Evolutionary conservation across 2,888 invertebrate genomes (phyloP), one percentile per base, ranked within the genome.

Genomic region (Drosophila buzzatii): DNA sequence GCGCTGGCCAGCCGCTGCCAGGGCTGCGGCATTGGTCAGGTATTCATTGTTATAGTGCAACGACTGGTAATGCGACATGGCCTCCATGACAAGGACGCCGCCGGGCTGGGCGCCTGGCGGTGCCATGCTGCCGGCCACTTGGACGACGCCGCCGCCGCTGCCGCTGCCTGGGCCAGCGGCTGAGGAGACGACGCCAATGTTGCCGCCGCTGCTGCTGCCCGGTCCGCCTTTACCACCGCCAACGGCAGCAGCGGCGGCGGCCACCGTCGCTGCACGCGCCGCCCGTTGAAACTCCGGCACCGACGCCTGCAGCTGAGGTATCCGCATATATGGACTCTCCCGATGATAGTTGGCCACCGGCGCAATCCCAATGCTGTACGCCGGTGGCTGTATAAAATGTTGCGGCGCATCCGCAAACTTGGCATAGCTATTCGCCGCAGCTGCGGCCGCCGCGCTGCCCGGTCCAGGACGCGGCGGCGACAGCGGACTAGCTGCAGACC

Each of bases 1-100:
- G 70, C 87, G 91, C 51, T 90, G 85, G 58, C 80, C 87, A 14
- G 69, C 82, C 37, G 84, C 89, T 42, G 83, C 85, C 44, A 81
- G 79, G 10, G 85, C 81, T 47, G 77, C 90, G 27, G 78, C 88
- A 82, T 89, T 92, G 64, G 90, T 82, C 92, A 89, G 93, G 92
- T 81, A 94, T 89, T 87, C 94, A 79, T 82, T 91, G 79, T 91
- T 79, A 72, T 92, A 94, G 82, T 94, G 94, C 59, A 94, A 66
- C 67, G 89, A 64, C 47, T 74, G 82, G 39, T 90, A 85, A 37
- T 89, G 89, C 49, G 85, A 77, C 70, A 87, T 78, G 33, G 86
- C 71, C 23, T 86, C 86, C 85, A 86, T 91, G 70, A 85, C 84
- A 73, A 81, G 78, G 35, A 85, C 89, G 58, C 82, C 71, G 58